Evolutionary conservation across 2,113 vertebrate genomes (phyloP), one percentile per base, ranked within the genome.

Genomic region (Oplegnathus fasciatus): DNA sequence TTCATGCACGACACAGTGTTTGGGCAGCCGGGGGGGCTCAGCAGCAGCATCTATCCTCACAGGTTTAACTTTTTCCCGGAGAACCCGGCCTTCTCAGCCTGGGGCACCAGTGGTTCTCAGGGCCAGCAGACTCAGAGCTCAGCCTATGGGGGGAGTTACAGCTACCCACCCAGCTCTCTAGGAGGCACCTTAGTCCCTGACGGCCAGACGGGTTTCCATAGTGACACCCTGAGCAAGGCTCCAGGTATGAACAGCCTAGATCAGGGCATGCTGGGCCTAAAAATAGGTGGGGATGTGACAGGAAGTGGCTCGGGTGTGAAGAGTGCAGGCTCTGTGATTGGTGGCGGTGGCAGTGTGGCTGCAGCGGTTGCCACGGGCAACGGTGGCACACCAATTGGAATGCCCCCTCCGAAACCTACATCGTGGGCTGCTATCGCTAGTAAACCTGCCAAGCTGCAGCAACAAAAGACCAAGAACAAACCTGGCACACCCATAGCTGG

Each of bases 1-100:
- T 99, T 99, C 86, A 96, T 99, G 97, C 98, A 98, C 0, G 98
- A 99, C 95, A 98, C 98, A 0, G 97, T 99, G 73, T 99, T 99
- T 64, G 98, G 98, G 88, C 98, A 99, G 92, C 98, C 98, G 0
- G 97, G 98, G 0, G 97, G 98, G 13, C 95, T 99, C 92, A 98
- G 98, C 81, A 98, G 95, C 94, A 99, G 95, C 86, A 97, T 98
- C 92, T 99, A 99, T 40, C 98, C 97, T 26, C 98, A 99, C 92
- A 95, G 98, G 70, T 99, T 99, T 94, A 98, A 98, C 86, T 99
- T 99, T 32, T 99, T 99, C 93, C 98, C 98, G 0, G 98, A 99
- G 94, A 98, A 98, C 87, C 98, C 98, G 22, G 97, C 97, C 20
- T 99, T 99, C 92, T 99, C 98, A 0, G 96, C 98, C 14, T 99